These are phyloP conservation scores for Arrhopalites spinosus DNA, from an alignment of 2,888 invertebrate genomes.

Conservation along the genomic window DNA sequence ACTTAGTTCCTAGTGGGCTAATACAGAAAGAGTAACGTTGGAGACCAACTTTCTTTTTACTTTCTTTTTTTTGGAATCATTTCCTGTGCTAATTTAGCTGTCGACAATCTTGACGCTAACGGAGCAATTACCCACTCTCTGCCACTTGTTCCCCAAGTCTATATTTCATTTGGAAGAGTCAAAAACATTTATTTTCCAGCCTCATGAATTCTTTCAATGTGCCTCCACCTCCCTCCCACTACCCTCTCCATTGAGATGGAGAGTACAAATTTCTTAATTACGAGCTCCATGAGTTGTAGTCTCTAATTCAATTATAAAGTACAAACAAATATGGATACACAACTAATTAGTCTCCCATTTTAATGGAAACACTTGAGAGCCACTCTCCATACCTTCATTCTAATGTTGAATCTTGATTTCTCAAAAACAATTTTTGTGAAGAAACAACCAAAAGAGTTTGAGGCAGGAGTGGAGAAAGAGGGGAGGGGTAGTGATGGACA, in stretches of 20 bases:
- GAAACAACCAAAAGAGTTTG: too few relatives aligned
- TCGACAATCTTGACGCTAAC: constrained; percentile 38
- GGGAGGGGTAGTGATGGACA: background rate
- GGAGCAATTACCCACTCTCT: constrained; percentile 22
- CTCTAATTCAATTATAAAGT: too few relatives aligned
- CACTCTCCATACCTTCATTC: too few relatives aligned
- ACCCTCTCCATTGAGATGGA: background rate
- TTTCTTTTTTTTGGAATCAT: constrained; percentile 16
- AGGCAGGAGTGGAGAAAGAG: too few relatives aligned
- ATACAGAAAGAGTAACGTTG: constrained; percentile 15
- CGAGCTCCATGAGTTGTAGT: too few relatives aligned
- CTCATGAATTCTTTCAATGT: background rate
- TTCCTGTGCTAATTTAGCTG: constrained; percentile 39
- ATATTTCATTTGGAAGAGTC: background rate
- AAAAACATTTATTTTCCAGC: background rate
- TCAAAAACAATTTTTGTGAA: too few relatives aligned
- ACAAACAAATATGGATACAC: too few relatives aligned
- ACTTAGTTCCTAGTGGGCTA: too few relatives aligned
- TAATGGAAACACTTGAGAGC: too few relatives aligned
- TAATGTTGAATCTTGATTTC: too few relatives aligned
- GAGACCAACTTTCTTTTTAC: background rate
- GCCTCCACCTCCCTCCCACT: background rate
- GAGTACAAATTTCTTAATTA: constrained; percentile 9
- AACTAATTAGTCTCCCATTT: too few relatives aligned
- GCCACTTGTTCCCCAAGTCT: background rate